These are phyloP conservation scores for Falco peregrinus DNA, from an alignment of 2,797 vertebrate species.

Conservation along the genomic window DNA sequence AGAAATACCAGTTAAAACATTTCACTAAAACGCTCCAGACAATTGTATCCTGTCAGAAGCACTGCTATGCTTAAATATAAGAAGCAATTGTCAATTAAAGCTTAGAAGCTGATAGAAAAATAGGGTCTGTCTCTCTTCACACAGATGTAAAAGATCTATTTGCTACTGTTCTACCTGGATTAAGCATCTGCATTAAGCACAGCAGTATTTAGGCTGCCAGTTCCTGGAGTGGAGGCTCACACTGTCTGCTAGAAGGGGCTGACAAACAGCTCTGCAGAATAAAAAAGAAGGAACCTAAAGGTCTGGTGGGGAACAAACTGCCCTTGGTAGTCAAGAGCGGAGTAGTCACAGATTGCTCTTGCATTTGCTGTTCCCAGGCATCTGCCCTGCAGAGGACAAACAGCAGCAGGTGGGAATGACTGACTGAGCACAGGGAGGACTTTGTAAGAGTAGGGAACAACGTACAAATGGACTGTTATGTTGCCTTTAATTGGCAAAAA, in stretches of 20 bases:
- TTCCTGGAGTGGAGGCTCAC: background rate
- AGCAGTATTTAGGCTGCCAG: background rate
- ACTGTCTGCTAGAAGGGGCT: background rate
- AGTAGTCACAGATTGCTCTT: background rate
- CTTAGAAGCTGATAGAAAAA: slow-evolving; percentile 16
- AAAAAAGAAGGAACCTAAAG: background rate
- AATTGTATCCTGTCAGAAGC: background rate
- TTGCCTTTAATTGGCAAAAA: background rate
- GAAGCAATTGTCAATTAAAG: background rate
- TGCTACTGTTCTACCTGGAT: background rate
- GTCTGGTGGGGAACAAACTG: background rate
- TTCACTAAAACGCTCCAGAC: background rate
- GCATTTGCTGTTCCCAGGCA: background rate
- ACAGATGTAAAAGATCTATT: background rate
- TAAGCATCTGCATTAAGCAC: background rate
- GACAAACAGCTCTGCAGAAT: background rate
- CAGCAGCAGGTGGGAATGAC: slow-evolving; percentile 41
- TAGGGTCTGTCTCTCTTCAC: background rate
- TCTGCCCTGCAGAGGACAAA: background rate
- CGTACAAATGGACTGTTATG: fast-evolving
- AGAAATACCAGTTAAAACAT: slow-evolving; percentile 6
- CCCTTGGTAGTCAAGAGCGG: background rate
- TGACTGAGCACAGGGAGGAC: background rate
- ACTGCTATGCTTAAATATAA: background rate
- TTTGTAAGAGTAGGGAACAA: background rate